These are phyloP conservation scores for Dynastes maya DNA, from an alignment of 2,888 invertebrate genomes.

Conservation along the genomic window DNA sequence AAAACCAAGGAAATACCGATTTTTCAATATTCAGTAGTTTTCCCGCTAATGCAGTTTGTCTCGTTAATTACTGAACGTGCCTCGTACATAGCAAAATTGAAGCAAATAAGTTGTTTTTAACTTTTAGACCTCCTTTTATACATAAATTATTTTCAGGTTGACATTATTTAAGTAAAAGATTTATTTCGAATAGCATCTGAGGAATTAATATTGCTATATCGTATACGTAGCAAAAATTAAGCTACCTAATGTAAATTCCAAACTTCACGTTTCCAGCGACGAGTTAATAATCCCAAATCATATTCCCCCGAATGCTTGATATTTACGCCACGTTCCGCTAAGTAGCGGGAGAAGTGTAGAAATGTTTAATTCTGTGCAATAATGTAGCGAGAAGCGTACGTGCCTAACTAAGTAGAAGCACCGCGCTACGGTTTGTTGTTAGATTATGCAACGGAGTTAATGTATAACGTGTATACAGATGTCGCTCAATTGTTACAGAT, in stretches of 20 bases:
- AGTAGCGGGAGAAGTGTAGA: slow-evolving; percentile 31
- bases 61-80: too few relatives aligned
- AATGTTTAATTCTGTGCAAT: slow-evolving; percentile 44
- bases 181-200: too few relatives aligned
- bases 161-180: too few relatives aligned
- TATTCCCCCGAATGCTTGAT: slow-evolving; percentile 18
- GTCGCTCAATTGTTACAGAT: slow-evolving; percentile 68
- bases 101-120: too few relatives aligned
- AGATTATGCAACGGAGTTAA: slow-evolving; percentile 38
- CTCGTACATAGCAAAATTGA: too few relatives aligned
- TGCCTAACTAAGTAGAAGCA: slow-evolving; percentile 21
- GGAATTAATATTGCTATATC: neutral
- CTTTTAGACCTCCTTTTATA: too few relatives aligned
- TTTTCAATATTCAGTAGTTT: too few relatives aligned
- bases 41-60: too few relatives aligned
- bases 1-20: too few relatives aligned
- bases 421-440: slow-evolving; percentile 28
- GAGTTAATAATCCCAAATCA: too few relatives aligned
- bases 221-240: neutral
- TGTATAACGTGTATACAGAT: slow-evolving; percentile 41
- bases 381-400: slow-evolving; percentile 38
- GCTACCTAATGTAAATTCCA: slow-evolving; percentile 1
- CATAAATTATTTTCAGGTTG: too few relatives aligned
- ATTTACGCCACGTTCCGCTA: slow-evolving; percentile 36
- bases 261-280: neutral